Evolutionary conservation across 2,888 invertebrate genomes (phyloP).

Genomic region (Alitta virens): DNA sequence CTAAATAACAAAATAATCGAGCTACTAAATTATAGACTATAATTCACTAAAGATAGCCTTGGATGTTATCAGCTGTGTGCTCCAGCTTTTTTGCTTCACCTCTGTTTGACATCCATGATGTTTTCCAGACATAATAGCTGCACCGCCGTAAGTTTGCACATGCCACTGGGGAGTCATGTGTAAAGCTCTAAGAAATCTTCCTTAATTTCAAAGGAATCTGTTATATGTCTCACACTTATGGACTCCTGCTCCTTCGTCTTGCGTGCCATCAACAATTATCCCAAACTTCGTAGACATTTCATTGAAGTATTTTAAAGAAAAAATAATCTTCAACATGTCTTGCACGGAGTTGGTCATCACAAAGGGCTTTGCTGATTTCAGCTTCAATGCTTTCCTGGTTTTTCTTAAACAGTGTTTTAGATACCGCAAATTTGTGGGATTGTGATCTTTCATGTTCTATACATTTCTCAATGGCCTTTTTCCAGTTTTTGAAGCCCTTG

Average conservation of each 20-base stretch:
- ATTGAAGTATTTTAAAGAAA: not conserved
- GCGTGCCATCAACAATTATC: conserved; percentile 1
- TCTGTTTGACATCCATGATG: too few species aligned
- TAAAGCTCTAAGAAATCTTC: too few species aligned
- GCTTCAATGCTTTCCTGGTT: not conserved
- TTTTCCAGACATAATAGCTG: too few species aligned
- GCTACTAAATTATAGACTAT: too few species aligned
- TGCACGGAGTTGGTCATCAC: not conserved
- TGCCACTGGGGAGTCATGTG: too few species aligned
- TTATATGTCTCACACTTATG: not conserved
- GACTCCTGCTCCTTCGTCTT: conserved; percentile 3
- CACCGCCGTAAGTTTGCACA: too few species aligned
- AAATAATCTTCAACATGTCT: conserved; percentile 1
- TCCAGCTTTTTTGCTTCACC: too few species aligned
- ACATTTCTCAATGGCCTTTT: conserved; percentile 1
- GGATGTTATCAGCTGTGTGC: too few species aligned
- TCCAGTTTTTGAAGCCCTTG: not conserved
- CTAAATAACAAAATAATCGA: too few species aligned
- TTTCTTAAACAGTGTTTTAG: too few species aligned
- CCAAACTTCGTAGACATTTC: not conserved
- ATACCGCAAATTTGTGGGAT: not conserved
- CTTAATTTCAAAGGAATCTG: too few species aligned
- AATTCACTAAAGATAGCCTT: too few species aligned
- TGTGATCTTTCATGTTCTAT: not conserved
- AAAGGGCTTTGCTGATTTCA: not conserved